Conservation (phyloP, 1,140 invertebrate genomes). For the Ganaspis sp. region DNA sequence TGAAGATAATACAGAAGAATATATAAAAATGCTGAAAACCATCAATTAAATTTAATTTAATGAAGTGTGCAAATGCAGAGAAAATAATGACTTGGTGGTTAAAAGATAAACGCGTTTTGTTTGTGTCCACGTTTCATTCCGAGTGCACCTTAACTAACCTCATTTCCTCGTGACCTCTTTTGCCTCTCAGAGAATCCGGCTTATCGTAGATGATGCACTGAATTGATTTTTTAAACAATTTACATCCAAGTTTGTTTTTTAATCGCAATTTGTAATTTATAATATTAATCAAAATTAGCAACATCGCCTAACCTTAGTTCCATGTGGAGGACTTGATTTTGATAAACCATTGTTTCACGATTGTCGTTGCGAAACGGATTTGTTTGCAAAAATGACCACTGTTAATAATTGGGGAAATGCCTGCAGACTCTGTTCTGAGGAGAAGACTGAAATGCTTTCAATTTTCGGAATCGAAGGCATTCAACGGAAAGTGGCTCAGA, state of each 20-base stretch:
- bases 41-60: neutral
- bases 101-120: neutral
- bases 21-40: neutral
- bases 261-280: neutral
- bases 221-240: neutral
- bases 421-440: conserved; percentile 66
- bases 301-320: neutral
- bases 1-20: neutral
- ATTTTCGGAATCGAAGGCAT: conserved; percentile 66
- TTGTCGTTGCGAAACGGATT: neutral
- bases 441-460: conserved; percentile 64
- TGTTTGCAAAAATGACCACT: conserved; percentile 44
- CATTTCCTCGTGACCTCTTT: neutral
- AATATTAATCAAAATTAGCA: neutral
- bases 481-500: conserved; percentile 62
- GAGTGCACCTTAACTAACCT: neutral
- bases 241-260: neutral
- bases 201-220: neutral
- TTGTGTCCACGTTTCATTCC: conserved; percentile 4
- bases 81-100: neutral
- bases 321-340: neutral
- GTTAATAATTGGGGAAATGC: conserved; percentile 58
- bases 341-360: neutral
- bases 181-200: conserved; percentile 2
- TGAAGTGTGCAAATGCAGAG: neutral